Conservation (phyloP, 2,888 invertebrate genomes). For the Chrysomela aeneicollis region DNA sequence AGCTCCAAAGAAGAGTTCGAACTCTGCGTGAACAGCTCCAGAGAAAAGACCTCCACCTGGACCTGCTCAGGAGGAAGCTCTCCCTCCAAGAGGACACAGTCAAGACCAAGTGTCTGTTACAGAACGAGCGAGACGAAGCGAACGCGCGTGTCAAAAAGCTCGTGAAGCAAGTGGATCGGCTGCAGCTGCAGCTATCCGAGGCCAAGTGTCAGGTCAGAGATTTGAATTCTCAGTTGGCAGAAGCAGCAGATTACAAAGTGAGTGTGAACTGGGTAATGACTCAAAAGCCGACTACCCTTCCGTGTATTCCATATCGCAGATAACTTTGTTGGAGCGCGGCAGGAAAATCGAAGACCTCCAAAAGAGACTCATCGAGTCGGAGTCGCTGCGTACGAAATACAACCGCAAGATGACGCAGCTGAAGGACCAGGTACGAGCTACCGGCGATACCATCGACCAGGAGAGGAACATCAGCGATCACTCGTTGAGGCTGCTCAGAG, state of each 20-base stretch:
- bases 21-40: constrained; percentile 90
- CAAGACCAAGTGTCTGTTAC: constrained; percentile 68
- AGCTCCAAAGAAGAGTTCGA: constrained; percentile 85
- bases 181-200: constrained; percentile 81
- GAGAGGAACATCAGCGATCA: constrained; percentile 76
- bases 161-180: constrained; percentile 82
- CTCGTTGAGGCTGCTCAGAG: constrained; percentile 74
- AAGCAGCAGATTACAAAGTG: constrained; percentile 88
- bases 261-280: no score
- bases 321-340: constrained; percentile 82
- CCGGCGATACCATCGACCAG: constrained; percentile 74
- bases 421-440: constrained; percentile 75
- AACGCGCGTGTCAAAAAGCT: constrained; percentile 77
- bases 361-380: constrained; percentile 81
- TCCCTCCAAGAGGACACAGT: constrained; percentile 82
- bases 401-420: constrained; percentile 75
- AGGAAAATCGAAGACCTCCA: constrained; percentile 86
- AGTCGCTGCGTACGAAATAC: constrained; percentile 77
- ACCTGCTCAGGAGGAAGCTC: constrained; percentile 86
- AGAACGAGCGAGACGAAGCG: constrained; percentile 76
- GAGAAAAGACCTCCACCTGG: constrained; percentile 89
- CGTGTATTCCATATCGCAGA: no score
- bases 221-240: constrained; percentile 83
- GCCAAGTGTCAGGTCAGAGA: constrained; percentile 84
- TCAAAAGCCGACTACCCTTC: no score